phyloP scores from a whole-genome alignment of 2,888 invertebrate genomes.

The Halictus quadricinctus region DNA sequence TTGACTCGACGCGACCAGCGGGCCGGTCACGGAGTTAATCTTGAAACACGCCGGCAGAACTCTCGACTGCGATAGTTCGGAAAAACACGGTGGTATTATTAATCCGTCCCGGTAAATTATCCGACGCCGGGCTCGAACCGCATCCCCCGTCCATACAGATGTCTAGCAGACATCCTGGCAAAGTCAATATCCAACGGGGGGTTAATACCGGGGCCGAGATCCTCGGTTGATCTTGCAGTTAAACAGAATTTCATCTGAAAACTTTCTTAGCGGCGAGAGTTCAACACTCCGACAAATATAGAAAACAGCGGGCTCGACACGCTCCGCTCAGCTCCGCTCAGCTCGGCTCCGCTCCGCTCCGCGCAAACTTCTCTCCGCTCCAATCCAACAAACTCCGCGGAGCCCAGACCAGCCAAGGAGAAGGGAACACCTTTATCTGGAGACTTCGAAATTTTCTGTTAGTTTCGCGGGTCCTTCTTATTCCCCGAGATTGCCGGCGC shows the following conservation, averaged over 20 bases:
- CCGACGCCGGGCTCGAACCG: not conserved
- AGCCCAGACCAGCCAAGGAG: not conserved
- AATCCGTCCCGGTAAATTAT: constrained; percentile 23
- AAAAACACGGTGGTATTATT: constrained; percentile 3
- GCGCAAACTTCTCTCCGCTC: constrained; percentile 1
- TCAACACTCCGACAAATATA: constrained; percentile 45
- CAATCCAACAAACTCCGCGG: not conserved
- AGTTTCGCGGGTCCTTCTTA: constrained; percentile 41
- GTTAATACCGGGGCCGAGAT: constrained; percentile 39
- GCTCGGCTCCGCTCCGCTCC: not conserved
- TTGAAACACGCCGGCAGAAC: not conserved
- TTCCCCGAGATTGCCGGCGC: constrained; percentile 48
- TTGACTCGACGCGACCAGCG: not conserved
- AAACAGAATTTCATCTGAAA: constrained; percentile 53
- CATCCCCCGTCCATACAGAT: constrained; percentile 1
- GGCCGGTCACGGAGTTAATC: not conserved
- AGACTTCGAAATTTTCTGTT: constrained; percentile 61
- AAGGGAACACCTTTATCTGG: constrained; percentile 44
- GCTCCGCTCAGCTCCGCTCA: not conserved
- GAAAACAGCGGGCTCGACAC: constrained; percentile 38
- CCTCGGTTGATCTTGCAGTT: constrained; percentile 58
- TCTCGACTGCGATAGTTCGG: not conserved
- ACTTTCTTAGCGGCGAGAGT: constrained; percentile 38
- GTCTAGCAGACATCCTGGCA: constrained; percentile 27
- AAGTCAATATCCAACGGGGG: constrained; percentile 47